Conservation (phyloP, 2,888 invertebrate genomes). For the Dinocampus coccinellae region DNA sequence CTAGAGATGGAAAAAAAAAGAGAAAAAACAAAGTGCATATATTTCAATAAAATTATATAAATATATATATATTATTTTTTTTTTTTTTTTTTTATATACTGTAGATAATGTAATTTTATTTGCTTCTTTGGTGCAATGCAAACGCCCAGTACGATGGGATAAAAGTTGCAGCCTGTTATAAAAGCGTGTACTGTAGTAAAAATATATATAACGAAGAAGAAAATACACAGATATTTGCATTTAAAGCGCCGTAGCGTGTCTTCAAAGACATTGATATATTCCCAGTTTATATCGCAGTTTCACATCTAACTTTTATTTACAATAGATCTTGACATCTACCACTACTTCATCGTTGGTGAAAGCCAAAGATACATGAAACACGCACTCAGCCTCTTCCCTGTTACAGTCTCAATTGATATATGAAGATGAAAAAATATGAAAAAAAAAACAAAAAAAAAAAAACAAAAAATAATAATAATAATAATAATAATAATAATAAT, state of each 20-base stretch:
- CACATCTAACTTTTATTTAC: constrained; percentile 55
- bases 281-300: constrained; percentile 57
- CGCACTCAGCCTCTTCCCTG: not conserved
- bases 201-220: constrained; percentile 39
- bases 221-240: constrained; percentile 45
- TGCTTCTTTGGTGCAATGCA: constrained; percentile 31
- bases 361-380: constrained; percentile 8
- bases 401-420: not conserved
- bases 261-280: constrained; percentile 60
- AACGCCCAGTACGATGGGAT: not conserved
- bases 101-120: constrained; percentile 44
- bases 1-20: too few species aligned
- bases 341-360: constrained; percentile 2
- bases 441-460: constrained; percentile 8
- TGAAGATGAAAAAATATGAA: not conserved
- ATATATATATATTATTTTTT: too few species aligned
- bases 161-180: not conserved
- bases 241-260: constrained; percentile 49
- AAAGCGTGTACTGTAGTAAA: constrained; percentile 15
- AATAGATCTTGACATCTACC: constrained; percentile 5
- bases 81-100: not conserved
- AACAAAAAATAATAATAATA: constrained; percentile 16
- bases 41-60: too few species aligned
- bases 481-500: not conserved
- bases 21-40: too few species aligned